A percentile compares a stretch with the other conserved stretches of the same genome.
Conservation (phyloP, 1,140 invertebrate species). For the Caenorhabditis brenneri region DNA sequence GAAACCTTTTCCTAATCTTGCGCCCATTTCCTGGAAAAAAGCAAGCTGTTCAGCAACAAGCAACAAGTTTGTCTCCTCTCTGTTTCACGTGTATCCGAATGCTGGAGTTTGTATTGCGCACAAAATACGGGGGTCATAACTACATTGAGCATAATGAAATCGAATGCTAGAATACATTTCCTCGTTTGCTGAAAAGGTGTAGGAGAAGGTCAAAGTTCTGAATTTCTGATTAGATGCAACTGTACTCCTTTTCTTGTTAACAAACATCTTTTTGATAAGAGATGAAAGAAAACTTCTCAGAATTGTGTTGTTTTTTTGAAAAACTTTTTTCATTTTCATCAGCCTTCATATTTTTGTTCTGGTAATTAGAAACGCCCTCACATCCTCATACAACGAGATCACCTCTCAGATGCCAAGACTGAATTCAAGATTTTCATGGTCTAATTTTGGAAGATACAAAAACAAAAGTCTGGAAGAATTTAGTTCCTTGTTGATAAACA, state of each 20-base stretch:
- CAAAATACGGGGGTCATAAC: not conserved
- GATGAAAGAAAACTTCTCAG: not conserved
- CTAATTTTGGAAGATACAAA: not conserved
- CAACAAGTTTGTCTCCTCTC: too few relatives aligned
- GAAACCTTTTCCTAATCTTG: constrained; percentile 23
- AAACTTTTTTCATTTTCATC: constrained; percentile 7
- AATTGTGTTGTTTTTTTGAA: not conserved
- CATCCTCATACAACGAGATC: not conserved
- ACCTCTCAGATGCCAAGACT: not conserved
- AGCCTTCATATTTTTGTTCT: not conserved
- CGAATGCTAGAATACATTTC: too few relatives aligned
- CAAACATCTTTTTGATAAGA: not conserved
- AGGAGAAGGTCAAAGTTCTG: not conserved
- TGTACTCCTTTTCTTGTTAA: not conserved
- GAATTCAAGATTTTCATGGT: not conserved
- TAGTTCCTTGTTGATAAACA: not conserved
- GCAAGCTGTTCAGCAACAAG: not conserved
- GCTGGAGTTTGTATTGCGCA: not conserved
- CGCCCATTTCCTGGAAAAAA: not conserved
- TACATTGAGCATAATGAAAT: not conserved
- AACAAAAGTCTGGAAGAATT: not conserved
- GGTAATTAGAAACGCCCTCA: not conserved
- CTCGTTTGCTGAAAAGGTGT: too few relatives aligned
- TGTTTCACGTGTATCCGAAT: not conserved
- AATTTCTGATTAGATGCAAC: not conserved